Conservation (phyloP, 2,888 invertebrate genomes). For the Embidobia sp. region DNA sequence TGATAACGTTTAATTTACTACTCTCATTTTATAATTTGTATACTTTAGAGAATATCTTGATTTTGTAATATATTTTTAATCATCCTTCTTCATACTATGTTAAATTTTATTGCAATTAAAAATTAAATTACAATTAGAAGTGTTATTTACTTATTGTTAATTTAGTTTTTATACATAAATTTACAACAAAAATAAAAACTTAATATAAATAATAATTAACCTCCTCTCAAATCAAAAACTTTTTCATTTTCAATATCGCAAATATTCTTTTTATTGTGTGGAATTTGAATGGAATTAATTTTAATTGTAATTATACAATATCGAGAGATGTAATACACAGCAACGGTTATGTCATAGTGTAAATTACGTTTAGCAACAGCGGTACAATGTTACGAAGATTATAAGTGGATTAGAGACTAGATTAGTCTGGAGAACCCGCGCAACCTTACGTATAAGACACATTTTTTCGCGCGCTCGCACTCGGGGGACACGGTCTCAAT, state of each 20-base stretch:
- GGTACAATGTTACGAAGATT: conserved; percentile 34
- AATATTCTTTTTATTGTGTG: neutral
- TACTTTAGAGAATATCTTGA: too few species aligned
- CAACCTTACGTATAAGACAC: conserved; percentile 1
- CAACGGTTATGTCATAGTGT: conserved; percentile 41
- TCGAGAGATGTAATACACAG: conserved; percentile 14
- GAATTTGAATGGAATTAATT: conserved; percentile 6
- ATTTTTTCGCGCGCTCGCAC: conserved; percentile 21
- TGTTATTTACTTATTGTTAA: too few species aligned
- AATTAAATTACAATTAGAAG: too few species aligned
- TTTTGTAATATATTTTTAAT: too few species aligned
- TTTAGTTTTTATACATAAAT: too few species aligned
- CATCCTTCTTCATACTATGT: too few species aligned
- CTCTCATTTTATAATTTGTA: too few species aligned
- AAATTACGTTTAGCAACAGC: conserved; percentile 32
- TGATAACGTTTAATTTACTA: too few species aligned
- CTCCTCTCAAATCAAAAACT: too few species aligned
- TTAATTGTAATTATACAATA: conserved; percentile 10
- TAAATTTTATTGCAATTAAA: too few species aligned
- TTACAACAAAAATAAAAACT: too few species aligned
- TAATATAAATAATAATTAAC: too few species aligned
- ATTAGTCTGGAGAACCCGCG: conserved; percentile 24
- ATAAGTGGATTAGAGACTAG: conserved; percentile 33
- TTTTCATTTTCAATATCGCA: neutral
- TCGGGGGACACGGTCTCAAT: conserved; percentile 19